phyloP scores from a whole-genome alignment of 53 echinoderm and acorn worm genomes.

The Arbacia lixula region DNA sequence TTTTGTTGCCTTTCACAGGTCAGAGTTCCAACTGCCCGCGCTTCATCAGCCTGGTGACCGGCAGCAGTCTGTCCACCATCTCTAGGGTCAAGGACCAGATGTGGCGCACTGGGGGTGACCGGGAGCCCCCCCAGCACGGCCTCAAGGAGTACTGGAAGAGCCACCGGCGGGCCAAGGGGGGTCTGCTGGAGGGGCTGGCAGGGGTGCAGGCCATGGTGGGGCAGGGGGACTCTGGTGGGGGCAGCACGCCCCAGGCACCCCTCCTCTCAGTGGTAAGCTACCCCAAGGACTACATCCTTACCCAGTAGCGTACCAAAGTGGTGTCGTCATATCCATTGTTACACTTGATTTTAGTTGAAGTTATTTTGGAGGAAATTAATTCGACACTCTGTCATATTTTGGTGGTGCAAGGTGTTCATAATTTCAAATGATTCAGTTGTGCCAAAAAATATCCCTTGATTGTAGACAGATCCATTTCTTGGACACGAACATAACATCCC shows the following conservation, averaged over 20 bases:
- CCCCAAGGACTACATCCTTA: too few species aligned
- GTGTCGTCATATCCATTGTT: too few species aligned
- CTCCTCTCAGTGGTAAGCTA: conserved; percentile 22
- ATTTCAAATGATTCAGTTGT: too few species aligned
- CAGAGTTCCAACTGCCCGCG: conserved; percentile 87
- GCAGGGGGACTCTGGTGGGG: conserved; percentile 20
- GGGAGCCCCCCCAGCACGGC: conserved; percentile 96
- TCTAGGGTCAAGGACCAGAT: conserved; percentile 91
- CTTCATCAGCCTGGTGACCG: conserved; percentile 95
- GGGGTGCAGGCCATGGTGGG: not conserved
- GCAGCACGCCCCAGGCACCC: not conserved
- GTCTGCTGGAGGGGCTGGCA: conserved; percentile 37
- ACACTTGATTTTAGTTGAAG: too few species aligned
- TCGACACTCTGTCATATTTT: too few species aligned
- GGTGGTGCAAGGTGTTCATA: too few species aligned
- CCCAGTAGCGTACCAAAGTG: too few species aligned
- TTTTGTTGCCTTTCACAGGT: conserved; percentile 58
- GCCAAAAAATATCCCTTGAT: too few species aligned
- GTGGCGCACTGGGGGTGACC: conserved; percentile 86
- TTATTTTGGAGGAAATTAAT: too few species aligned
- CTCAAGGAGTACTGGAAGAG: conserved; percentile 92
- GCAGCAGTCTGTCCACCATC: conserved; percentile 93
- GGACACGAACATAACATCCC: too few species aligned
- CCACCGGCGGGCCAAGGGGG: conserved; percentile 71
- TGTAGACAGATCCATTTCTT: too few species aligned